A percentile compares a stretch with the other conserved stretches of the same genome.
Evolutionary conservation across 2,113 vertebrate species (phyloP).

Genomic region (Manacus vitellinus): DNA sequence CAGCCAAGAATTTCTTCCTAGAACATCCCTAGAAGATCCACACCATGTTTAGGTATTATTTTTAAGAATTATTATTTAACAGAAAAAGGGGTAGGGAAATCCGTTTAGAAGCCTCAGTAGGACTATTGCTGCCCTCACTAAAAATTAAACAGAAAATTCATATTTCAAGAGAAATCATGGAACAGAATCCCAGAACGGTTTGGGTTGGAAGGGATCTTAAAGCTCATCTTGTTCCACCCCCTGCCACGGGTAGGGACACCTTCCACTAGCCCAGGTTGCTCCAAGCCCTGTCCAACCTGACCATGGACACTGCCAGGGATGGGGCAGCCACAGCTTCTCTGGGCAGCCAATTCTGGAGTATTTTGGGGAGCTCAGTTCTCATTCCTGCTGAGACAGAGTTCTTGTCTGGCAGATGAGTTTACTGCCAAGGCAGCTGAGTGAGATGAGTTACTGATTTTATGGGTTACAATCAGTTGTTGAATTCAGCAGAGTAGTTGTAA

Average conservation of each 20-base stretch:
- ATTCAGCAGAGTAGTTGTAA: neutral
- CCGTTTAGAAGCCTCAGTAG: too few species aligned
- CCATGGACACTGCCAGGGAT: neutral
- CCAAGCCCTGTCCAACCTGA: neutral
- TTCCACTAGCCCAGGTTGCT: neutral
- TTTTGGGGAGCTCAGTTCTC: neutral
- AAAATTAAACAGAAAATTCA: too few species aligned
- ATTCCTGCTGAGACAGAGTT: neutral
- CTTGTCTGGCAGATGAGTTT: neutral
- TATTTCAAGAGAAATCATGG: too few species aligned
- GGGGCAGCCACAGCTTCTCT: neutral
- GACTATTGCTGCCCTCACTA: too few species aligned
- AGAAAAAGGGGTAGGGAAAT: too few species aligned
- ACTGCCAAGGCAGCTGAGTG: neutral
- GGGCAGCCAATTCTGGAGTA: neutral
- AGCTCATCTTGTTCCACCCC: neutral
- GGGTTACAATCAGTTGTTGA: neutral
- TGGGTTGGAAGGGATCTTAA: neutral
- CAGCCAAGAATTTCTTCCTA: too few species aligned
- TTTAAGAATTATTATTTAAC: too few species aligned
- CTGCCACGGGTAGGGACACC: neutral
- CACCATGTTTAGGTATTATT: too few species aligned
- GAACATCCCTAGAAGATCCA: too few species aligned
- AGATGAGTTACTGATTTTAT: neutral
- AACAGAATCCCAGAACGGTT: neutral